Percentiles rank a stretch among this genome's conserved stretches.
Conservation (phyloP, 1,140 invertebrate species). For the Paralvinella palmiformis region DNA sequence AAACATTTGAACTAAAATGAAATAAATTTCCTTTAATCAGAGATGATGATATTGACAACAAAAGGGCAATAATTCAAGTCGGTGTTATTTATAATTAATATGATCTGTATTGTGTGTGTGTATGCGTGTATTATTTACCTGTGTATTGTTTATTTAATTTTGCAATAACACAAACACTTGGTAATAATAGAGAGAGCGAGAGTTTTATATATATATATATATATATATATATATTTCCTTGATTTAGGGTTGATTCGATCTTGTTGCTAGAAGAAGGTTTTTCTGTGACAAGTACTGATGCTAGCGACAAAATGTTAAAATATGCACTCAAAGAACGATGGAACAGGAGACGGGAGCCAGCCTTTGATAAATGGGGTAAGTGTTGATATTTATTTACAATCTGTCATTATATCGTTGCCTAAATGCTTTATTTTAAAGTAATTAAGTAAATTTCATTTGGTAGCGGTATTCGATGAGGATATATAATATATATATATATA, state of each 20-base stretch:
- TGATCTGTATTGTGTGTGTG: slow-evolving; percentile 3
- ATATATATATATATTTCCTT: slow-evolving; percentile 16
- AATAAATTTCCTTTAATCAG: too few relatives aligned
- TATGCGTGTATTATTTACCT: background rate
- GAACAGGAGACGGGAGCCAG: slow-evolving; percentile 68
- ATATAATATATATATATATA: too few relatives aligned
- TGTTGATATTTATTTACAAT: too few relatives aligned
- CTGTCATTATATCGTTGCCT: too few relatives aligned
- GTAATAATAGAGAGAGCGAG: background rate
- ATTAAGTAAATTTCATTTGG: too few relatives aligned
- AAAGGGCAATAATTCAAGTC: too few relatives aligned
- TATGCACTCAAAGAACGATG: slow-evolving; percentile 77
- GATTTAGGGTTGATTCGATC: slow-evolving; percentile 70
- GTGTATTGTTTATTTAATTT: background rate
- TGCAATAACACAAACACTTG: background rate
- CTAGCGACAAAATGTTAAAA: slow-evolving; percentile 87
- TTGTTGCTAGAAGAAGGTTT: slow-evolving; percentile 83
- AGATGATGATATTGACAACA: too few relatives aligned
- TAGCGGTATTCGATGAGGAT: too few relatives aligned
- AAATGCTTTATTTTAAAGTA: too few relatives aligned
- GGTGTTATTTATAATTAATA: slow-evolving; percentile 16
- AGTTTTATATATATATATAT: background rate
- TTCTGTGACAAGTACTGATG: slow-evolving; percentile 75
- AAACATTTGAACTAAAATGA: too few relatives aligned
- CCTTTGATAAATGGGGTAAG: slow-evolving; percentile 78